Evolutionary conservation across 2,113 vertebrate species (phyloP).

Genomic region (Narcine bancroftii): DNA sequence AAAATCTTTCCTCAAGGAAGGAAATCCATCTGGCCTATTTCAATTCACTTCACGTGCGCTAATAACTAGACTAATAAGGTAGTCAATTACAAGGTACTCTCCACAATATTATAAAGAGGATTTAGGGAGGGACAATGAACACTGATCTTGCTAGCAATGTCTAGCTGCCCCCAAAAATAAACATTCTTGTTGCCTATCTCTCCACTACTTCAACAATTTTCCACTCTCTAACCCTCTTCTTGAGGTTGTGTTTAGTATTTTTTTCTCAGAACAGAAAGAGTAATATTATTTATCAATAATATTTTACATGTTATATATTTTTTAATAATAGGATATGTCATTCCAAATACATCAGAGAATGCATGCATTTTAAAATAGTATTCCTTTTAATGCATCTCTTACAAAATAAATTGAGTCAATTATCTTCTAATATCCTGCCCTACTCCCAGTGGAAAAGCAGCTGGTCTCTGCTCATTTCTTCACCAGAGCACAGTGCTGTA

Average conservation of each 20-base stretch:
- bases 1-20: no score
- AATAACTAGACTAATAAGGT: no score
- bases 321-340: neutral
- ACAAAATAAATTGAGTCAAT: neutral
- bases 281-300: neutral
- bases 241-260: neutral
- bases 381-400: neutral
- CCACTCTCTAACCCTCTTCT: neutral
- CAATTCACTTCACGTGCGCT: no score
- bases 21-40: no score
- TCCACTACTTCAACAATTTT: neutral
- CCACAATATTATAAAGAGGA: no score
- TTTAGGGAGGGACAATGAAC: no score
- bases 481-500: neutral
- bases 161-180: no score
- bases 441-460: neutral
- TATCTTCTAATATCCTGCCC: neutral
- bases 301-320: neutral
- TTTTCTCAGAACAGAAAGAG: neutral
- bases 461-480: constrained; percentile 3
- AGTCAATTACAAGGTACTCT: no score
- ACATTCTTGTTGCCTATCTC: neutral
- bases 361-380: neutral
- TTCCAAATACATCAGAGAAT: neutral
- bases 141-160: no score